Percentiles rank a stretch among this genome's conserved stretches.
Conservation (phyloP, 1,140 invertebrate genomes). For the Drosophila yakuba region DNA sequence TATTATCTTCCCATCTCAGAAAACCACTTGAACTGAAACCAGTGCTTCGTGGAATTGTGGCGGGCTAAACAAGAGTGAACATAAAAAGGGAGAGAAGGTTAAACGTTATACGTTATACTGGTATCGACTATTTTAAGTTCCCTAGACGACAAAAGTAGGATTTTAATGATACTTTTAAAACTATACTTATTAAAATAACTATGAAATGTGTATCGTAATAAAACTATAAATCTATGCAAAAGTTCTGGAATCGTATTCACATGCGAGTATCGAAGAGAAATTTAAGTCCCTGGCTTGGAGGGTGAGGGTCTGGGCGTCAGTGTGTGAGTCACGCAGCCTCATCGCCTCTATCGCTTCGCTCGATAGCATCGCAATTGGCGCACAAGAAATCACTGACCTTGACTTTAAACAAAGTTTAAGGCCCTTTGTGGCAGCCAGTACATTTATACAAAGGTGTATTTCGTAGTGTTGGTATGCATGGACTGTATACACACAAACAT, state of each 20-base stretch:
- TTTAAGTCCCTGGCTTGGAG: too few relatives aligned
- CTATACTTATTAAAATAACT: too few relatives aligned
- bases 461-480: conserved; percentile 3
- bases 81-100: background rate
- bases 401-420: conserved; percentile 84
- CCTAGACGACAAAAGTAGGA: background rate
- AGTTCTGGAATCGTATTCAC: too few relatives aligned
- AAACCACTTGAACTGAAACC: conserved; percentile 33
- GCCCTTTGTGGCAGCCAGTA: conserved; percentile 68
- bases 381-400: conserved; percentile 84
- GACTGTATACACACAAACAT: conserved; percentile 8
- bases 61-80: background rate
- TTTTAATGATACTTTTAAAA: too few relatives aligned
- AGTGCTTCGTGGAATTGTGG: conserved; percentile 30
- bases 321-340: conserved; percentile 49
- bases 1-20: conserved; percentile 10
- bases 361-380: conserved; percentile 73
- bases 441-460: conserved; percentile 2
- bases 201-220: too few relatives aligned
- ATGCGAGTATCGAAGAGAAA: too few relatives aligned
- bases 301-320: conserved; percentile 4
- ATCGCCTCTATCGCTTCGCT: too few relatives aligned
- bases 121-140: background rate
- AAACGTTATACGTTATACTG: background rate
- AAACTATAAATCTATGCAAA: too few relatives aligned